Conservation (phyloP, 2,888 invertebrate species). For the Drosophila antonietae region DNA sequence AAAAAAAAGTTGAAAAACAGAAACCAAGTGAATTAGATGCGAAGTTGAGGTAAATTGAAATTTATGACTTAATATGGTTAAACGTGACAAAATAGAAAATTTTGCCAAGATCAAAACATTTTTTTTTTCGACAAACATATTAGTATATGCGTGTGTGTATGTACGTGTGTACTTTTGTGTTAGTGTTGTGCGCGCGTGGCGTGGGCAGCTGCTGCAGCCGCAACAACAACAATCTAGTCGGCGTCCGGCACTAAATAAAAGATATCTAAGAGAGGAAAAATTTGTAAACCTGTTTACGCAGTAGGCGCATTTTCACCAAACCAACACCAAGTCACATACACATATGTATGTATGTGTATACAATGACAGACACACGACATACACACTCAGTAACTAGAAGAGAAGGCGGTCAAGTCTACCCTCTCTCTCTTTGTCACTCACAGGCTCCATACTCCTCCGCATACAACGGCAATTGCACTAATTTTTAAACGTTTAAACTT, state of each 20-base stretch:
- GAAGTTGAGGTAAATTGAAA: conserved; percentile 34
- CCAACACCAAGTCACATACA: conserved; percentile 22
- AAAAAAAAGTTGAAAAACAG: neutral
- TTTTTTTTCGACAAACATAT: conserved; percentile 12
- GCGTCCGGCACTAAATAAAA: conserved; percentile 58
- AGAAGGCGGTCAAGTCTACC: conserved; percentile 42
- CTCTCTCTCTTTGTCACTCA: conserved; percentile 4
- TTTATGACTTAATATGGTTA: conserved; percentile 19
- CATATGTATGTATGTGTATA: neutral
- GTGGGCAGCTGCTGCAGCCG: conserved; percentile 58
- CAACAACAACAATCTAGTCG: conserved; percentile 37
- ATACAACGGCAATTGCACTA: conserved; percentile 54
- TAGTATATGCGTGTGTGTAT: conserved; percentile 8
- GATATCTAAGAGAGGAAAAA: conserved; percentile 34
- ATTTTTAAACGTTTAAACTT: conserved; percentile 61
- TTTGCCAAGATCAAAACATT: conserved; percentile 39
- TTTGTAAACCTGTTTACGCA: conserved; percentile 59
- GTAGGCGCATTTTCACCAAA: conserved; percentile 66
- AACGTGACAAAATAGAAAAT: conserved; percentile 22
- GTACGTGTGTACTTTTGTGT: conserved; percentile 7
- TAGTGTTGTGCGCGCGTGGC: conserved; percentile 48
- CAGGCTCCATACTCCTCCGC: conserved; percentile 39
- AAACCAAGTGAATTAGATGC: conserved; percentile 10
- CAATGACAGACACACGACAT: neutral
- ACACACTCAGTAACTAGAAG: conserved; percentile 22